Conservation (phyloP, 2,888 invertebrate species). For the Psylliodes chrysocephalus region DNA sequence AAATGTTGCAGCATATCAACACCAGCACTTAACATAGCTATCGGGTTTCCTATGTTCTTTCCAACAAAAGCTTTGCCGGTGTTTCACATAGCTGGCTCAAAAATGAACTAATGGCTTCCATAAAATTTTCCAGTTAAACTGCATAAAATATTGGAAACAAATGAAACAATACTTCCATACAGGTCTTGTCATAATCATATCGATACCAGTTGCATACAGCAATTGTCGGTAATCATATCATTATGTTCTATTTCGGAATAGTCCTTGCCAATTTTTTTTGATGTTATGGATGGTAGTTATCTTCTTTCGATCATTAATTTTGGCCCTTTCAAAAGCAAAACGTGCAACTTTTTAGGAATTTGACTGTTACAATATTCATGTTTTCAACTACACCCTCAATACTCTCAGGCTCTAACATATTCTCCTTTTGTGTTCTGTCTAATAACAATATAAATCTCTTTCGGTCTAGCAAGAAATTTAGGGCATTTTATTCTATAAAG, state of each 20-base stretch:
- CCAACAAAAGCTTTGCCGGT: conserved; percentile 96
- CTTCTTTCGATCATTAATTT: conserved; percentile 85
- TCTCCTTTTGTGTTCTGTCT: conserved; percentile 99
- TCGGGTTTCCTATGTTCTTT: conserved; percentile 96
- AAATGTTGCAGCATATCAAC: conserved; percentile 94
- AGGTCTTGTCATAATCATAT: conserved; percentile 97
- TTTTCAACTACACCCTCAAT: conserved; percentile 94
- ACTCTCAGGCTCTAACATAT: conserved; percentile 97
- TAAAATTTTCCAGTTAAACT: conserved; percentile 96
- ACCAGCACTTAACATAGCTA: conserved; percentile 95
- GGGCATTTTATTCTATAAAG: no score
- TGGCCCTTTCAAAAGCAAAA: conserved; percentile 95
- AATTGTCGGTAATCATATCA: conserved; percentile 98
- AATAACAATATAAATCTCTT: conserved; percentile 86
- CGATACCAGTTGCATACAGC: conserved; percentile 97
- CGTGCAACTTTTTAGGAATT: conserved; percentile 92
- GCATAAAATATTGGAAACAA: conserved; percentile 95
- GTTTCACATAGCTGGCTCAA: conserved; percentile 95
- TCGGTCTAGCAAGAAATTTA: conserved; percentile 83
- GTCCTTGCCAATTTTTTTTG: conserved; percentile 84
- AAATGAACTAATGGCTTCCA: conserved; percentile 88
- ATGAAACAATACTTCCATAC: conserved; percentile 95
- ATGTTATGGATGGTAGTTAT: conserved; percentile 97
- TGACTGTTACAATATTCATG: conserved; percentile 90
- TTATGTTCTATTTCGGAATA: conserved; percentile 91